Evolutionary conservation across 2,113 vertebrate species (phyloP), one percentile per base, ranked within the genome.

Genomic region (Canis aureus): DNA sequence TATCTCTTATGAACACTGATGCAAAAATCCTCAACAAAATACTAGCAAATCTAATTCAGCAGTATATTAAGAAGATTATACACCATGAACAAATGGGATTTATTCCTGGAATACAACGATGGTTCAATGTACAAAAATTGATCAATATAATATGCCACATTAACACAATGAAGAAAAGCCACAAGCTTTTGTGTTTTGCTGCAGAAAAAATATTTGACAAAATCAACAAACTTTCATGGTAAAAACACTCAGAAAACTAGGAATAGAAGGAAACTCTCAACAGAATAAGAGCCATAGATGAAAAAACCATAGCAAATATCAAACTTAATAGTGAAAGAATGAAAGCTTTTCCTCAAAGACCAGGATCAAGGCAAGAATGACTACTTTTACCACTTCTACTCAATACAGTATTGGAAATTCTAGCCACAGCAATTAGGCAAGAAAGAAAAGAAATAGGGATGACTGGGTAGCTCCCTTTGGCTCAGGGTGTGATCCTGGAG

Each of bases 91-190:
- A 38, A 67, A 32, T 67, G 89, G 49, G 49, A 64, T 51, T 90
- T 78, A 90, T 80, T 79, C 32, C 22, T 80, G 89, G 49, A 91
- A 53, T 67, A 60, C 76, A 91, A 91, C 55, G 76, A 29, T 80
- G 49, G 74, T 27, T 67, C 76, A 55, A 55, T 13, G 53, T 90
- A 57, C 49, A 66, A 80, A 80, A 17, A 80, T 67, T n/a, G 35
- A 59, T 57, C n/a, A 88, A 73, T 17, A 38, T 88, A 88, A 87
- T 59, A 53, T 55, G 43, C 22, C n/a, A 73, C n/a, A 55, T 71
- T 88, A 88, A 38, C 51, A 88, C 51, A 88, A 88, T 71, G 51
- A 59, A 57, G 62, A 43, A 35, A 87, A 88, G 32, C 12, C 66
- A 85, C 27, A 59, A 11, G 32, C 73, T 59, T n/a, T 73, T 67